Evolutionary conservation across 2,888 invertebrate species (phyloP), one percentile per base, ranked within the genome.

Genomic region (Eulithis prunata): DNA sequence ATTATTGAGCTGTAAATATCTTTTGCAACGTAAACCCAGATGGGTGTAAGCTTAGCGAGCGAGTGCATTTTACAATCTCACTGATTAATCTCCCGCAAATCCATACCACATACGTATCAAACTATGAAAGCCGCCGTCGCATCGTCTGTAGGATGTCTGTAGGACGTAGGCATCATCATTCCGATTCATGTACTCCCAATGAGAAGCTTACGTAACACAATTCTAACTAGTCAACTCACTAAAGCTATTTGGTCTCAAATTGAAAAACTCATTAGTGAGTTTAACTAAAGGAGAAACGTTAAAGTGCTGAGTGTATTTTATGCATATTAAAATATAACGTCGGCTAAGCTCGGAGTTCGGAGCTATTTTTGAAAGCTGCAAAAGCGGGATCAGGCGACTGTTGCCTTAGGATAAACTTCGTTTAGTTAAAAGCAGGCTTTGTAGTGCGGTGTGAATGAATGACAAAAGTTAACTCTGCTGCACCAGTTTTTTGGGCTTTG

Each of bases 371-470:
- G 72, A 78, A 78, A 76, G 66, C 77, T 71, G 73, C 72, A 74
- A 71, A 72, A 71, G 71, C 74, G 75, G 78, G 75, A 78, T 79
- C 78, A 71, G 73, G 73, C 63, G 70, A 70, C 73, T 81, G 78
- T 83, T 84, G 80, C 80, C 75, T 77, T 78, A 73, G 79, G 79
- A 84, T 84, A 82, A 83, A 82, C 76, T 83, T 79, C 74, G 77
- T 78, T 80, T 78, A 78, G 80, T 79, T 80, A 78, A 85, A 85
- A 84, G 80, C 80, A 73, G 74, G 76, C 75, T 83, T 80, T 81
- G 78, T 79, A 71, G 71, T 76, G 74, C 67, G 75, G 70, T 74
- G 74, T 71, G 75, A 81, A 73, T 71, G 66, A 74, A 75, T 77
- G 78, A 80, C 77, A 79, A 80, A 81, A 82, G 75, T 77, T 79